Conservation (phyloP, 2,113 vertebrate genomes). For the Chaetodon auriga region DNA sequence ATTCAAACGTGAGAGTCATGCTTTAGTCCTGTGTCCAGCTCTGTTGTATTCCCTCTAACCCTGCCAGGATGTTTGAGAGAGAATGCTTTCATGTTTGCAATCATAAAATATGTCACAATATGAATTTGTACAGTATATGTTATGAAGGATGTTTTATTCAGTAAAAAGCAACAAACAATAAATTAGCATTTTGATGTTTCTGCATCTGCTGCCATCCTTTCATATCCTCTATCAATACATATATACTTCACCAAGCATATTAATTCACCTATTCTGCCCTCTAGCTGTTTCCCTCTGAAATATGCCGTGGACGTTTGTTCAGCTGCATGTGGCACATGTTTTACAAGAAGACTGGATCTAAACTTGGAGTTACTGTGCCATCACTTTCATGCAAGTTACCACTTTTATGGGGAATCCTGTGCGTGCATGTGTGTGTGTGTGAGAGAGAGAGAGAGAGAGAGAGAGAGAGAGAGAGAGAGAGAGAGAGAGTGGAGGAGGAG, state of each 20-base stretch:
- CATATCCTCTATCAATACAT: neutral
- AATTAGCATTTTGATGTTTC: neutral
- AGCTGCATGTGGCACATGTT: neutral
- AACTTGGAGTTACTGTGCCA: neutral
- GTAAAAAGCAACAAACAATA: conserved; percentile 7
- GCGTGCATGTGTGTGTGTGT: conserved; percentile 1
- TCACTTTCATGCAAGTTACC: neutral
- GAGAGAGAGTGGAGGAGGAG: neutral
- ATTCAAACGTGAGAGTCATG: conserved; percentile 5
- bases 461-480: neutral
- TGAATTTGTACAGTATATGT: conserved; percentile 1
- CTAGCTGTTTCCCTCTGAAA: conserved; percentile 67
- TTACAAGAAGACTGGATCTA: neutral
- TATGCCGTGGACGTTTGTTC: neutral
- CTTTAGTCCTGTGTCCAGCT: neutral
- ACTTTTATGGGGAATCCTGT: neutral
- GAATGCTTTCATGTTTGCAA: neutral
- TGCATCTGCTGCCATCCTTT: neutral
- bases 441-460: neutral
- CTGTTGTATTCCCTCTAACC: neutral
- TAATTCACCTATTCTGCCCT: conserved; percentile 75
- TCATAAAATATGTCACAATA: conserved; percentile 24
- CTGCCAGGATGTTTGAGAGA: neutral
- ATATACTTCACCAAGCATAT: conserved; percentile 25
- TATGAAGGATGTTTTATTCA: neutral